Percentiles rank a stretch among this genome's conserved stretches.
Evolutionary conservation across 2,888 invertebrate genomes (phyloP).

Genomic region (Aporophyla lueneburgensis): DNA sequence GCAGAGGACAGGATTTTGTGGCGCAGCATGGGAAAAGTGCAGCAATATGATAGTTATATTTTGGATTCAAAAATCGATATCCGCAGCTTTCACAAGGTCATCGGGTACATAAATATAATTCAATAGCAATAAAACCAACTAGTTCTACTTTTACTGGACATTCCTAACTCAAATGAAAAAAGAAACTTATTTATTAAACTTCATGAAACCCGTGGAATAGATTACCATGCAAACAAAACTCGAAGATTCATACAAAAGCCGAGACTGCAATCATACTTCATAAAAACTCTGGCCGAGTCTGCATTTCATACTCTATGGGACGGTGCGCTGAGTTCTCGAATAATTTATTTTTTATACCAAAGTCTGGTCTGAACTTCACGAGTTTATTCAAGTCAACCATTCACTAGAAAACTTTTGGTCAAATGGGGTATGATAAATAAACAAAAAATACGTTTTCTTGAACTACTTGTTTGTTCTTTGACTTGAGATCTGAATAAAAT

Average conservation of each 20-base stretch:
- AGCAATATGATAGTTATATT: too few species aligned
- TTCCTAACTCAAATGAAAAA: neutral
- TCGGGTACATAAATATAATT: neutral
- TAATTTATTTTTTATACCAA: constrained; percentile 79
- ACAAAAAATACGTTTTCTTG: constrained; percentile 41
- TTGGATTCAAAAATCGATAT: neutral
- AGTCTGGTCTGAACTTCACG: constrained; percentile 59
- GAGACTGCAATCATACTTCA: constrained; percentile 51
- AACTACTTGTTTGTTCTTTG: constrained; percentile 35
- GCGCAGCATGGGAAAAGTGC: too few species aligned
- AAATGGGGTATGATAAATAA: constrained; percentile 70
- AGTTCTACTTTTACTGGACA: neutral
- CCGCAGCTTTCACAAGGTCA: neutral
- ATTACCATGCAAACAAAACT: constrained; percentile 53
- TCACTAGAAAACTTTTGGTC: constrained; percentile 64
- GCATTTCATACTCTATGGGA: constrained; percentile 47
- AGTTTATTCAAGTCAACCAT: constrained; percentile 72
- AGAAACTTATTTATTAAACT: neutral
- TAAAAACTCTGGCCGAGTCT: constrained; percentile 52
- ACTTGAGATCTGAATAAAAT: constrained; percentile 29
- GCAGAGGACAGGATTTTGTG: too few species aligned
- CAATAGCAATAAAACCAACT: neutral
- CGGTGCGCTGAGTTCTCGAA: constrained; percentile 69
- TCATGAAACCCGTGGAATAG: neutral
- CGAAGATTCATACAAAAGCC: constrained; percentile 25